A percentile compares a stretch with the other conserved stretches of the same genome.
Evolutionary conservation across 2,113 vertebrate species (phyloP).

Genomic region (Carassius gibelio): DNA sequence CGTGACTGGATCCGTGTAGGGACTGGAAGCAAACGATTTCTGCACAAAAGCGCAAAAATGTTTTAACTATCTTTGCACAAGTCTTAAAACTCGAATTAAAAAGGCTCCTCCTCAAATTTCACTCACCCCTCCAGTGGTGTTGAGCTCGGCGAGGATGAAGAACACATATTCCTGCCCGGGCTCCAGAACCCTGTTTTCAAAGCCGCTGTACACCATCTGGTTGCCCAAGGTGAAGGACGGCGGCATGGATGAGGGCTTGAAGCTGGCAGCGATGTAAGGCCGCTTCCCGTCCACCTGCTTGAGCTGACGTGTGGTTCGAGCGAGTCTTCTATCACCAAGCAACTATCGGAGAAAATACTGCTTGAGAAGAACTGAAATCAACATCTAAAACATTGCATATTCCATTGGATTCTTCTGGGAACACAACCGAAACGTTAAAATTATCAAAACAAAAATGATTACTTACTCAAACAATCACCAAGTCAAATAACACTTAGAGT

Average conservation of each 20-base stretch:
- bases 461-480: no score
- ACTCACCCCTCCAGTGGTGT: constrained; percentile 83
- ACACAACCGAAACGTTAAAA: not conserved
- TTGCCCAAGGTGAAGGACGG: constrained; percentile 85
- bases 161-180: constrained; percentile 89
- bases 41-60: not conserved
- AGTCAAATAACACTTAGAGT: constrained; percentile 8
- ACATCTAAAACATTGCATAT: not conserved
- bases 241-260: constrained; percentile 80
- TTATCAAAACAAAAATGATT: not conserved
- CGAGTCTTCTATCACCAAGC: constrained; percentile 78
- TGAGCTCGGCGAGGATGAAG: constrained; percentile 90
- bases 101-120: not conserved
- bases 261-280: constrained; percentile 90
- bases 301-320: constrained; percentile 84
- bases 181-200: constrained; percentile 89
- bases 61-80: not conserved
- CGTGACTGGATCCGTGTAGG: constrained; percentile 88
- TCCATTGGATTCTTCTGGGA: not conserved
- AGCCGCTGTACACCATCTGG: constrained; percentile 86
- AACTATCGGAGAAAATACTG: constrained; percentile 71
- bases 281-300: constrained; percentile 84
- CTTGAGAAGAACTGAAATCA: not conserved
- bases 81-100: no score
- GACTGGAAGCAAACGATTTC: constrained; percentile 68